Conservation (phyloP, 92 coral and sea anemone species). For the Paramuricea clavata region DNA sequence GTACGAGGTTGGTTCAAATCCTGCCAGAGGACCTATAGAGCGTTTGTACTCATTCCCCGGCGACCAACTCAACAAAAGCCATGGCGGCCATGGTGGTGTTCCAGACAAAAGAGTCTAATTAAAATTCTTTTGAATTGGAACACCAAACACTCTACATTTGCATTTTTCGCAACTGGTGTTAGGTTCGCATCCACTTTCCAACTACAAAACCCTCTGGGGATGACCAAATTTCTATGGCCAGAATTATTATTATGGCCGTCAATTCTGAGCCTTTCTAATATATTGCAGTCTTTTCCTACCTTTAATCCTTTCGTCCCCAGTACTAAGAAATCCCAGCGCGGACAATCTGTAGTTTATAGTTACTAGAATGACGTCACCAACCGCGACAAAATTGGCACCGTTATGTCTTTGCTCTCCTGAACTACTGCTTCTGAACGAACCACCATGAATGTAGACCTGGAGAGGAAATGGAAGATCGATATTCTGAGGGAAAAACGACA, state of each 20-base stretch:
- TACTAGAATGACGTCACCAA: constrained; percentile 33
- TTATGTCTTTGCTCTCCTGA: not conserved
- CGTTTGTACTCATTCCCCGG: too few species aligned
- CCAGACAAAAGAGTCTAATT: too few species aligned
- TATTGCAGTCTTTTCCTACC: not conserved
- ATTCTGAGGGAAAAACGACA: not conserved
- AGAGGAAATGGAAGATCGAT: not conserved
- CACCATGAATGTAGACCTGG: constrained; percentile 30
- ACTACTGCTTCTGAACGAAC: not conserved
- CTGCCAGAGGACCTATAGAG: too few species aligned
- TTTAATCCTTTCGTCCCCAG: constrained; percentile 32
- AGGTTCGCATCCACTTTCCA: too few species aligned
- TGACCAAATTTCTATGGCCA: not conserved
- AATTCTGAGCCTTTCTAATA: too few species aligned
- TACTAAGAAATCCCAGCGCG: constrained; percentile 8
- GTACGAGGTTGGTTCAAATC: too few species aligned
- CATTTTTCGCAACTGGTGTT: too few species aligned
- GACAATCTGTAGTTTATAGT: constrained; percentile 28
- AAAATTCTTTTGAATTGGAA: constrained; percentile 66
- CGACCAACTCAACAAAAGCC: too few species aligned
- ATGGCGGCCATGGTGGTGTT: too few species aligned
- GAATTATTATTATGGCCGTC: not conserved
- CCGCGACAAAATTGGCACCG: constrained; percentile 28
- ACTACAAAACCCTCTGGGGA: too few species aligned
- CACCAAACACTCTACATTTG: too few species aligned